A percentile compares a stretch with the other conserved stretches of the same genome.
Evolutionary conservation across 2,113 vertebrate species (phyloP).

Genomic region (Colossoma macropomum): DNA sequence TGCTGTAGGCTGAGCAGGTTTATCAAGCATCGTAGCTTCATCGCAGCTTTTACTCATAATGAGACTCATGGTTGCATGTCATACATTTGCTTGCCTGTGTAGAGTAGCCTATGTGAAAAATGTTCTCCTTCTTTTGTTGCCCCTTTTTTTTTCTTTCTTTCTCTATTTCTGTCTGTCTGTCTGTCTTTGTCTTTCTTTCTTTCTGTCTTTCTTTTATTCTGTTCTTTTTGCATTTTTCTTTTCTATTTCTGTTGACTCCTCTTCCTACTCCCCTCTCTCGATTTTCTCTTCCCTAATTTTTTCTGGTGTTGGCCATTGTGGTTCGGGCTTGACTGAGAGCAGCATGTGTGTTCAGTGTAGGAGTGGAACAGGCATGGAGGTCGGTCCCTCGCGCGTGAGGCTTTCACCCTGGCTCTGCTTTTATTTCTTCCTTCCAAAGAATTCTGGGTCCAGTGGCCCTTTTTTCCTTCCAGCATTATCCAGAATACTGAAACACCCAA

Average conservation of each 20-base stretch:
- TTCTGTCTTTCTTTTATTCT: not conserved
- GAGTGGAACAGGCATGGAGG: not conserved
- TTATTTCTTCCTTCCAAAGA: not conserved
- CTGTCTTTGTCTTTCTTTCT: no score
- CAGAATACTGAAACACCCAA: not conserved
- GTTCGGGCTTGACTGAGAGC: not conserved
- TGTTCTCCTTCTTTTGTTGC: not conserved
- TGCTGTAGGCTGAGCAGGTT: not conserved
- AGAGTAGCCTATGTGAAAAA: not conserved
- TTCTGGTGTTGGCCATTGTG: not conserved
- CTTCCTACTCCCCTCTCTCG: not conserved
- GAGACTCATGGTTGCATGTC: not conserved
- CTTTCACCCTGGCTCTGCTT: not conserved
- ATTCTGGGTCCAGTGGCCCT: not conserved
- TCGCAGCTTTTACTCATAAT: not conserved
- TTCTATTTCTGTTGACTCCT: not conserved
- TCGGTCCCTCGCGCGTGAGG: not conserved
- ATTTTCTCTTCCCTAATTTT: not conserved
- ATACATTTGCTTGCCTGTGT: not conserved
- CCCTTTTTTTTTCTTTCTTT: not conserved
- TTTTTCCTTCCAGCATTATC: not conserved
- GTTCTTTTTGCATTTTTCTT: not conserved
- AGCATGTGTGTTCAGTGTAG: not conserved
- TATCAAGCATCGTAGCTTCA: not conserved
- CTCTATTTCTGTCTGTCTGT: no score